Conservation (phyloP, 2,797 vertebrate genomes). For the Siniperca obscura region DNA sequence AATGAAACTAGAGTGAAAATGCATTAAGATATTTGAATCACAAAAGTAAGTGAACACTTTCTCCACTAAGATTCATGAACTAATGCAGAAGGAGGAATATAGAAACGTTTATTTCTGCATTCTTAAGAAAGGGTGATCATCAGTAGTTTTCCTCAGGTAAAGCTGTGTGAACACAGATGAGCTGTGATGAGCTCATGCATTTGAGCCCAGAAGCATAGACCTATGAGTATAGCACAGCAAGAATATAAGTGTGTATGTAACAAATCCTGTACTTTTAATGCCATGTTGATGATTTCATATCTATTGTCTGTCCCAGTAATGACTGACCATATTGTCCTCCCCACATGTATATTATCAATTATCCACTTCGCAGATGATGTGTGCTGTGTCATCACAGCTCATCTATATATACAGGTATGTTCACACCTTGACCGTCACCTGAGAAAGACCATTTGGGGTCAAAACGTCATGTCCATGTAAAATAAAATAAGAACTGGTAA, state of each 20-base stretch:
- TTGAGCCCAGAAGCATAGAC: no score
- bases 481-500: neutral
- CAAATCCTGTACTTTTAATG: neutral
- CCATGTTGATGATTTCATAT: no score
- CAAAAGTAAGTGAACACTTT: neutral
- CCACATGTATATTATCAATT: neutral
- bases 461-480: neutral
- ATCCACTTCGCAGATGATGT: neutral
- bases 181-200: no score
- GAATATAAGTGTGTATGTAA: neutral
- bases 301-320: neutral
- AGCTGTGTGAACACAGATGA: slow-evolving; percentile 3
- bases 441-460: no score
- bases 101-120: neutral
- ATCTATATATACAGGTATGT: no score
- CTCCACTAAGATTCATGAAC: neutral
- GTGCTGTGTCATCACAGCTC: no score
- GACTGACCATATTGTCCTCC: neutral
- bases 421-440: no score
- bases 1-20: neutral
- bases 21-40: neutral
- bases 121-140: neutral
- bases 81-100: neutral
- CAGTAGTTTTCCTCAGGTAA: neutral
- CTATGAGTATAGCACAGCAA: neutral